Conservation (phyloP, 2,888 invertebrate species). For the Ennomos quercinarius region DNA sequence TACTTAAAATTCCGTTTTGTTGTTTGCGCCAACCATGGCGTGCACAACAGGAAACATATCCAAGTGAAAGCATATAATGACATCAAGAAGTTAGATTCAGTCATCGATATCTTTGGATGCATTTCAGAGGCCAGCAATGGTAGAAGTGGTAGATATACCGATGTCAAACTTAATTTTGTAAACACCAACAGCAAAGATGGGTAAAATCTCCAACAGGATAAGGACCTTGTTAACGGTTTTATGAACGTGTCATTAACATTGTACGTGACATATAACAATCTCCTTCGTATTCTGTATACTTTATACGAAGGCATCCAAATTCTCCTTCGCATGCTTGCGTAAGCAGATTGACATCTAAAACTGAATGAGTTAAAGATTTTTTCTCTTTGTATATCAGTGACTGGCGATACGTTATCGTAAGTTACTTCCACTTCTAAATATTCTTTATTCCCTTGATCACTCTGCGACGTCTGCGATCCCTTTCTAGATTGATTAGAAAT, state of each 20-base stretch:
- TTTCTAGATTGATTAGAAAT: constrained; percentile 72
- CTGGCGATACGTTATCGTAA: constrained; percentile 73
- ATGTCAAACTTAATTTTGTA: constrained; percentile 66
- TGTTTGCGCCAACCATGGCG: constrained; percentile 76
- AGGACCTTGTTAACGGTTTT: constrained; percentile 74
- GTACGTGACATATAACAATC: constrained; percentile 66
- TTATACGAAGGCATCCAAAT: constrained; percentile 77
- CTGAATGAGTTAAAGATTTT: constrained; percentile 76
- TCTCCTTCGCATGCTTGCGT: constrained; percentile 67
- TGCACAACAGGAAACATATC: constrained; percentile 75
- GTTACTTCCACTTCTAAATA: constrained; percentile 73
- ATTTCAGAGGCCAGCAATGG: constrained; percentile 71
- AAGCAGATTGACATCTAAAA: constrained; percentile 74
- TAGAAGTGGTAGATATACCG: constrained; percentile 65
- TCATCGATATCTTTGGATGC: constrained; percentile 66
- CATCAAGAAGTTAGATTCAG: constrained; percentile 74
- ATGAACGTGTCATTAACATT: constrained; percentile 75
- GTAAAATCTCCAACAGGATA: constrained; percentile 78
- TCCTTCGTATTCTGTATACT: constrained; percentile 70
- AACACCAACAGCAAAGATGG: constrained; percentile 73
- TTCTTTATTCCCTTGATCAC: constrained; percentile 60
- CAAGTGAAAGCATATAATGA: constrained; percentile 78
- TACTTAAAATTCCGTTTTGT: constrained; percentile 78
- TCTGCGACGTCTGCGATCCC: constrained; percentile 45
- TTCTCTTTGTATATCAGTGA: constrained; percentile 75